A percentile compares a stretch with the other conserved stretches of the same genome.
Evolutionary conservation across 2,113 vertebrate species (phyloP).

Genomic region (Bufo bufo): DNA sequence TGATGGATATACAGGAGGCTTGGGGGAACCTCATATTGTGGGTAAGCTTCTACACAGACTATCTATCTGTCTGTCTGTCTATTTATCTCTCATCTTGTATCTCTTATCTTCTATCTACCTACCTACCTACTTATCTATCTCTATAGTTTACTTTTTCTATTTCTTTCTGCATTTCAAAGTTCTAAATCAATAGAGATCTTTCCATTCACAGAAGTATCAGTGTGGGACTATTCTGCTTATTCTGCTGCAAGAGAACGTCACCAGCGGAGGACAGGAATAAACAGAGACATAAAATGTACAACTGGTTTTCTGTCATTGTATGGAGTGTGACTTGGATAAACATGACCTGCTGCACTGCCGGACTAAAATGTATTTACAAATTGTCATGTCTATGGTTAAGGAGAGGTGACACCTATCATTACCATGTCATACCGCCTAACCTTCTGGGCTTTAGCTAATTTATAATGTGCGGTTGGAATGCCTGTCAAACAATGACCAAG

Average conservation of each 20-base stretch:
- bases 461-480: constrained; percentile 11
- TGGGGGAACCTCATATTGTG: too few relatives aligned
- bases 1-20: too few relatives aligned
- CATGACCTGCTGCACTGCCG: constrained; percentile 33
- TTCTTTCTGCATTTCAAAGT: too few relatives aligned
- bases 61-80: too few relatives aligned
- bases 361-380: constrained; percentile 38
- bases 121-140: too few relatives aligned
- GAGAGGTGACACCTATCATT: constrained; percentile 36
- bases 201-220: background rate
- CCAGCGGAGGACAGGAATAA: background rate
- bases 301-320: background rate
- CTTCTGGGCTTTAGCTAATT: constrained; percentile 23
- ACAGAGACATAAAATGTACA: constrained; percentile 12
- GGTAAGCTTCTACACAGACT: too few relatives aligned
- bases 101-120: too few relatives aligned
- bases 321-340: constrained; percentile 30
- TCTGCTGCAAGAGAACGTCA: background rate
- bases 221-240: background rate
- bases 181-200: background rate
- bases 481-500: background rate
- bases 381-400: constrained; percentile 24
- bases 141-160: too few relatives aligned
- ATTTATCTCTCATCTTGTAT: too few relatives aligned
- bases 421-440: constrained; percentile 23